These are phyloP conservation scores for Belgica antarctica DNA, from an alignment of 2,888 invertebrate species.

Conservation along the genomic window DNA sequence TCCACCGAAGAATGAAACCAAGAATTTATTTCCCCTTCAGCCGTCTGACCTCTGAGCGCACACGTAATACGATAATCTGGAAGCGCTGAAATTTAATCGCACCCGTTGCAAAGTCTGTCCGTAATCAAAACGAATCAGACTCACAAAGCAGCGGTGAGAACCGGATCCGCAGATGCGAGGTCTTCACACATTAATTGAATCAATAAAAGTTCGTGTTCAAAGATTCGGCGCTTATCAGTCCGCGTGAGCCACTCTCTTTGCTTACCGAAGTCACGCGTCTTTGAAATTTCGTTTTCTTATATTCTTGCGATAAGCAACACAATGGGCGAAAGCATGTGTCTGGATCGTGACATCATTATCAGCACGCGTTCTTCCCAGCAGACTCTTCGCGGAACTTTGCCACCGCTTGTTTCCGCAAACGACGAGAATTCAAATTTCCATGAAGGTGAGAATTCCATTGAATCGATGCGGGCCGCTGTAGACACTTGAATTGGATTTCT, in stretches of 20 bases:
- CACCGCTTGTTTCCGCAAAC: neutral
- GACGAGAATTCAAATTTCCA: neutral
- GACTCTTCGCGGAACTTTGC: neutral
- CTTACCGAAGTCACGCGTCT: slow-evolving; percentile 4
- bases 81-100: neutral
- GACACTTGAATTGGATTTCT: too few relatives aligned
- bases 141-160: neutral
- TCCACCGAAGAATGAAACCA: neutral
- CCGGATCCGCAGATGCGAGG: neutral
- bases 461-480: too few relatives aligned
- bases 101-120: neutral
- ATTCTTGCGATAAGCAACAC: neutral
- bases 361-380: too few relatives aligned
- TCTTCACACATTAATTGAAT: neutral
- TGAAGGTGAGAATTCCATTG: neutral
- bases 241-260: neutral
- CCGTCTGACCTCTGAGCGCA: neutral
- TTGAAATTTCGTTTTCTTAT: neutral
- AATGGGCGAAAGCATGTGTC: neutral
- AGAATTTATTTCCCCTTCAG: neutral
- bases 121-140: neutral
- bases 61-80: neutral
- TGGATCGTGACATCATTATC: too few relatives aligned
- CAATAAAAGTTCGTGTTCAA: neutral
- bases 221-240: neutral